Evolutionary conservation across 2,797 vertebrate species (phyloP).

Genomic region (Aulostomus chinensis): DNA sequence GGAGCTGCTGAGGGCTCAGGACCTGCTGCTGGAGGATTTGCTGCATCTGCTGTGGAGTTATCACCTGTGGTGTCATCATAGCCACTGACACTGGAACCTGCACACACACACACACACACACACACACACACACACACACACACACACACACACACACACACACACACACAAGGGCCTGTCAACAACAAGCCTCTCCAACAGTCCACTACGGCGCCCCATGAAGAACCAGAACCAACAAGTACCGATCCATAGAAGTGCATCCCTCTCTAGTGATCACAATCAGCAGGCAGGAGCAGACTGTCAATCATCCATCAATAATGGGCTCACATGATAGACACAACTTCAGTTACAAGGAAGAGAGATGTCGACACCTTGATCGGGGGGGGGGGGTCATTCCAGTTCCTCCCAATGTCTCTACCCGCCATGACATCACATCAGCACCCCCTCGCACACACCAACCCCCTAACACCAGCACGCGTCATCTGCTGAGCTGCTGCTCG

Average conservation of each 20-base stretch:
- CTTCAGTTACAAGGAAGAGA: too few relatives aligned
- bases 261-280: too few relatives aligned
- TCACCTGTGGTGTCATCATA: conserved; percentile 99
- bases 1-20: conserved; percentile 99
- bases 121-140: conserved; percentile 17
- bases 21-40: conserved; percentile 99
- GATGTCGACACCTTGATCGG: too few relatives aligned
- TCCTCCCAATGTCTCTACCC: background rate
- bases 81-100: conserved; percentile 99
- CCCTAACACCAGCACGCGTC: background rate
- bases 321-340: too few relatives aligned
- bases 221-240: too few relatives aligned
- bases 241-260: too few relatives aligned
- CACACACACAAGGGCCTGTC: too few relatives aligned
- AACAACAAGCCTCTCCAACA: too few relatives aligned
- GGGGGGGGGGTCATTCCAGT: too few relatives aligned
- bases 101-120: conserved; percentile 17
- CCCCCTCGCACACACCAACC: background rate
- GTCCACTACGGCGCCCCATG: too few relatives aligned
- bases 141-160: conserved; percentile 15
- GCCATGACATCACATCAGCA: conserved; percentile 18
- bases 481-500: background rate
- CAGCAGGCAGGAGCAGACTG: too few relatives aligned
- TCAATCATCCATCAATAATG: too few relatives aligned
- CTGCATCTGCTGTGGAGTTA: conserved; percentile 99